Evolutionary conservation across 2,888 invertebrate genomes (phyloP).

Genomic region (Allygus modestus): DNA sequence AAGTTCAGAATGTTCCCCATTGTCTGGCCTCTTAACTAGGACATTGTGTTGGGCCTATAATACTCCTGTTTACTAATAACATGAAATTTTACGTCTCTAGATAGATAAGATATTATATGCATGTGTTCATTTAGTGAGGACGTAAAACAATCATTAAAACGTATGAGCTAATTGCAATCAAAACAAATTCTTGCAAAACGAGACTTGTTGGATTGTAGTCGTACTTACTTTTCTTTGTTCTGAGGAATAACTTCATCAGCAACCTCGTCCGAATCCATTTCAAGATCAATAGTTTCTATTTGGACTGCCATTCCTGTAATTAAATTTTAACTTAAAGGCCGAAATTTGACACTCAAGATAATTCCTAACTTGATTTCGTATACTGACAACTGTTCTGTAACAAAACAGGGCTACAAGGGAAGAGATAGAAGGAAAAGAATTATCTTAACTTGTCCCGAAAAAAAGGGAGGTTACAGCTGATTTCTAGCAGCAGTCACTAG

Average conservation of each 20-base stretch:
- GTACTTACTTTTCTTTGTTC: slow-evolving; percentile 61
- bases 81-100: too few species aligned
- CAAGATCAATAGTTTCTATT: slow-evolving; percentile 67
- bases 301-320: slow-evolving; percentile 66
- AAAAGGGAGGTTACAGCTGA: slow-evolving; percentile 12
- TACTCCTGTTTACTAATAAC: too few species aligned
- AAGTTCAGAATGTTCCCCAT: too few species aligned
- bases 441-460: not conserved
- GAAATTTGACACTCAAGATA: slow-evolving; percentile 15
- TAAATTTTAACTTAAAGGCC: slow-evolving; percentile 27
- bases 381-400: not conserved
- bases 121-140: too few species aligned
- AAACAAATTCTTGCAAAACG: not conserved
- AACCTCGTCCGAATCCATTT: slow-evolving; percentile 64
- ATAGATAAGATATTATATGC: too few species aligned
- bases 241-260: slow-evolving; percentile 61
- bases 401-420: slow-evolving; percentile 1
- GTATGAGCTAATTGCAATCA: not conserved
- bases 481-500: too few species aligned
- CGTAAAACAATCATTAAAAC: not conserved
- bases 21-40: too few species aligned
- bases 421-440: not conserved
- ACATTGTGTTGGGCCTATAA: too few species aligned
- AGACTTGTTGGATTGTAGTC: slow-evolving; percentile 13
- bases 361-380: not conserved